Conservation (phyloP, 2,888 invertebrate genomes). For the Acleris literana region DNA sequence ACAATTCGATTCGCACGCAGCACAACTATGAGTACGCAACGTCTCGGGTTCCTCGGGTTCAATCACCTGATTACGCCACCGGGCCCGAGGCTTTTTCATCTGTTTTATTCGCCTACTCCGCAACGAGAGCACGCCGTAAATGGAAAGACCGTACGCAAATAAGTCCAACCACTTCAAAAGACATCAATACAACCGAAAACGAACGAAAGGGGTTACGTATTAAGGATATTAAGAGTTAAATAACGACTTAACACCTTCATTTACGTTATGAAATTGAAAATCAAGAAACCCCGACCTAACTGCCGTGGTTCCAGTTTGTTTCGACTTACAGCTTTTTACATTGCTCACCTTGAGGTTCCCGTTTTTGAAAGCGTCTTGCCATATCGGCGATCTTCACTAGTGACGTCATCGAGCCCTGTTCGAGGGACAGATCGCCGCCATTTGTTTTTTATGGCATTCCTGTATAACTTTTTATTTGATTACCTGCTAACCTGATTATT, state of each 20-base stretch:
- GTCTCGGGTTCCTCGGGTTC: conserved; percentile 59
- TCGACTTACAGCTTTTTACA: conserved; percentile 6
- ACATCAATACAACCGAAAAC: conserved; percentile 5
- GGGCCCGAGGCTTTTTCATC: conserved; percentile 53
- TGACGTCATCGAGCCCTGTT: conserved; percentile 15
- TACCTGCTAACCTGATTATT: conserved; percentile 1
- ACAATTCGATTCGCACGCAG: conserved; percentile 67
- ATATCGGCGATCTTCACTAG: conserved; percentile 6
- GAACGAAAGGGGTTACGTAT: no score
- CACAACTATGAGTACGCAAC: conserved; percentile 47
- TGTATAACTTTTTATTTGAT: conserved; percentile 2
- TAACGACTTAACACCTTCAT: no score
- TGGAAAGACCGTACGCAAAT: conserved; percentile 48
- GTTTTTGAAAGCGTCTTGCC: not conserved
- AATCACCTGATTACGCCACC: conserved; percentile 67
- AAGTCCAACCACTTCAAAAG: conserved; percentile 34
- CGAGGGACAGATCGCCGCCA: not conserved
- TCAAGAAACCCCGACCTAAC: no score
- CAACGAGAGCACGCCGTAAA: conserved; percentile 49
- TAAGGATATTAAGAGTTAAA: no score
- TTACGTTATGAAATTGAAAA: no score
- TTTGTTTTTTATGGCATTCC: conserved; percentile 6
- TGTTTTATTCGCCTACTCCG: conserved; percentile 40
- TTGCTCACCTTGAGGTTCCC: conserved; percentile 18
- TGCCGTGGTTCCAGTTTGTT: not conserved